Base-by-base conservation (phyloP, 1,140 invertebrate species). In the Aphaenogaster rudis region DNA sequence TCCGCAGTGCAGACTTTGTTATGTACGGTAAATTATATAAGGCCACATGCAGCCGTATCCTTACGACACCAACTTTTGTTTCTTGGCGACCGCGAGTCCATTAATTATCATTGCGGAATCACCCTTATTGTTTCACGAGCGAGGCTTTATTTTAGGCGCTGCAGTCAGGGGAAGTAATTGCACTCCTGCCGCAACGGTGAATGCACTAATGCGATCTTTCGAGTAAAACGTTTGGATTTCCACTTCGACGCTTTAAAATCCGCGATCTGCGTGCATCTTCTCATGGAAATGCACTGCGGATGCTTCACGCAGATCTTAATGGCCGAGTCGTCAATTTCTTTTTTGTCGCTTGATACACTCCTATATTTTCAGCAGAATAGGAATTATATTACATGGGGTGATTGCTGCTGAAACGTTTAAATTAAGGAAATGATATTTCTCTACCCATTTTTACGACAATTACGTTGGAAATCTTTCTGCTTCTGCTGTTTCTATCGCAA, bases 31-130 rank as follows among this genome's bases (percentile, higher is more conserved):
- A 72, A 72, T 72, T 82, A 57, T 36, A 72, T 54, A 67, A 7
- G 36, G 33, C 42, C 78, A 57, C 64, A 39, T 67, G 78, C 63
- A 33, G 15, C 6, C 5, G 2, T 36, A 5, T 21, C 15, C 59
- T 33, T 59, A 72, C 39, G n/a, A 82, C 28, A 28, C n/a, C 15
- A 72, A 82, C 67, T 82, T 82, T 82, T 82, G 80, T 88, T 63
- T 78, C 57, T 33, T 21, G 36, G 54, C 28, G 5, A 54, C 69
- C 48, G 54, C 66, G 69, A 81, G 79, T 88, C 69, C 87, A 86
- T 90, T 90, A 86, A 90, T 90, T 88, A 86, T 77, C 69, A 88
- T 88, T 69, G 76, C 36, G 39, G 57, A 88, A 88, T 81, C 66
- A 63, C 42, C 82, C 66, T 88, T 86, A 90, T 88, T 88, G 82